Percentiles rank a stretch among this genome's conserved stretches.
Evolutionary conservation across 2,888 invertebrate genomes (phyloP).

Genomic region (Tromatobia lineatoria): DNA sequence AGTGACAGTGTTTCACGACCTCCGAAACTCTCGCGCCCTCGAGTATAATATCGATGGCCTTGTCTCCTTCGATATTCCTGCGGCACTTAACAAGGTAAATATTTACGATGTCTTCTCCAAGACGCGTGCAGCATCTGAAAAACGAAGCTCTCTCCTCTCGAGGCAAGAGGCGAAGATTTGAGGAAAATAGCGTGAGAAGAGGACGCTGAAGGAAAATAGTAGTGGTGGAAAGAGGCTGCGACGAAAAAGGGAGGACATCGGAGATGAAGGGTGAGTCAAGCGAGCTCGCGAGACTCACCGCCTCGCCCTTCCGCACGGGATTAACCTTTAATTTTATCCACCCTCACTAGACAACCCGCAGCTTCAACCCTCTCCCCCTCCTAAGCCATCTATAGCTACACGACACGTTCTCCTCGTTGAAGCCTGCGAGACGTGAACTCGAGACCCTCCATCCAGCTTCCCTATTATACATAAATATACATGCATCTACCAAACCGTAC

Average conservation of each 20-base stretch:
- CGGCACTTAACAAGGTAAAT: slow-evolving; percentile 82
- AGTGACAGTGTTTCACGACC: slow-evolving; percentile 26
- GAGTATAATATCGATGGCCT: slow-evolving; percentile 26
- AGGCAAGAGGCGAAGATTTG: slow-evolving; percentile 45
- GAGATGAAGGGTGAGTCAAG: slow-evolving; percentile 55
- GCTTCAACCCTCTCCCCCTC: slow-evolving; percentile 22
- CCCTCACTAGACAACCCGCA: slow-evolving; percentile 75
- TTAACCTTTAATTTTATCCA: slow-evolving; percentile 85
- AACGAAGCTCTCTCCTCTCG: slow-evolving; percentile 76
- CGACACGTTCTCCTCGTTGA: slow-evolving; percentile 39
- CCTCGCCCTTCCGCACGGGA: slow-evolving; percentile 74
- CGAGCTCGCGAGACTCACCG: slow-evolving; percentile 56
- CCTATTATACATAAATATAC: slow-evolving; percentile 20
- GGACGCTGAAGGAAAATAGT: slow-evolving; percentile 3
- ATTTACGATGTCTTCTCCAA: slow-evolving; percentile 79
- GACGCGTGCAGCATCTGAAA: slow-evolving; percentile 72
- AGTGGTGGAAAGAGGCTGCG: slow-evolving; percentile 32
- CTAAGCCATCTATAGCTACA: neutral
- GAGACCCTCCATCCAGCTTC: slow-evolving; percentile 27
- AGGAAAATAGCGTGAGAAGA: slow-evolving; percentile 33
- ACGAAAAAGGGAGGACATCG: slow-evolving; percentile 44
- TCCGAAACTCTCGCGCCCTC: slow-evolving; percentile 19
- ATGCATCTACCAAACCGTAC: slow-evolving; percentile 6
- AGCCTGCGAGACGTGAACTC: slow-evolving; percentile 22
- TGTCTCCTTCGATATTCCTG: slow-evolving; percentile 75